These are phyloP conservation scores for Eupeodes luniger DNA, from an alignment of 2,888 invertebrate genomes.

Conservation along the genomic window DNA sequence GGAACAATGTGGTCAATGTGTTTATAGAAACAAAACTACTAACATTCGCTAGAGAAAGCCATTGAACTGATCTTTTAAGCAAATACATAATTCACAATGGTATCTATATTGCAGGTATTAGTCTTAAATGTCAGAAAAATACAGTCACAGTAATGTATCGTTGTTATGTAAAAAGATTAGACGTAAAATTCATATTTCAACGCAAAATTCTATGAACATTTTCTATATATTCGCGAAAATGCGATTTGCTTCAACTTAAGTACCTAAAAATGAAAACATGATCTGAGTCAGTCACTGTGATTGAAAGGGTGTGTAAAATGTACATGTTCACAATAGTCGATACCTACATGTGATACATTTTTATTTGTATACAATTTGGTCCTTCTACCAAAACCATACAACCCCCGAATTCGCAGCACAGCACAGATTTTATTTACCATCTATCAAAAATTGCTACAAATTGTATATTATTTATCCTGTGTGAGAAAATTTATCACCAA, in stretches of 20 bases:
- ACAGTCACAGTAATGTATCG: no score
- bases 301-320: background rate
- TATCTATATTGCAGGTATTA: no score
- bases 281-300: constrained; percentile 8
- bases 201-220: no score
- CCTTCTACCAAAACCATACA: constrained; percentile 13
- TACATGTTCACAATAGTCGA: background rate
- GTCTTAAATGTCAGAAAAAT: no score
- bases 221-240: background rate
- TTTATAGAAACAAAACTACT: no score
- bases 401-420: constrained; percentile 33
- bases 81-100: no score
- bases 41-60: no score
- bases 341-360: constrained; percentile 21
- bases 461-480: constrained; percentile 57
- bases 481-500: constrained; percentile 78
- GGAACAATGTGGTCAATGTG: no score
- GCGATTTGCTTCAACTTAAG: background rate
- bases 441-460: constrained; percentile 71
- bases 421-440: constrained; percentile 68
- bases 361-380: background rate
- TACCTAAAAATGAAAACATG: background rate
- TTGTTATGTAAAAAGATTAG: no score
- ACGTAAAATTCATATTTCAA: no score
- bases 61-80: no score